These are phyloP conservation scores for Formica exsecta DNA, from an alignment of 1,140 invertebrate genomes.

Conservation along the genomic window DNA sequence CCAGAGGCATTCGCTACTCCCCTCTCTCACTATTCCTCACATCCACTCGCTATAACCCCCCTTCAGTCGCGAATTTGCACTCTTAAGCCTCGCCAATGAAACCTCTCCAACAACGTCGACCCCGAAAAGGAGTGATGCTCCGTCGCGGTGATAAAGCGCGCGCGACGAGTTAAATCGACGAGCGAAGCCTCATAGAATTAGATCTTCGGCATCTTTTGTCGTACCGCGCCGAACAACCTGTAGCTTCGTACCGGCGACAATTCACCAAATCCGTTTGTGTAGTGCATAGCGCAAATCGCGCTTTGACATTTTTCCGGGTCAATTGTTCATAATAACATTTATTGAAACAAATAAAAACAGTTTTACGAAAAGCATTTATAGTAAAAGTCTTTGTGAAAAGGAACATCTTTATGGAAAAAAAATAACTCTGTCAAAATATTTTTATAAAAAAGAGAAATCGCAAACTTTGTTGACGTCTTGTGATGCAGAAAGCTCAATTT, in stretches of 20 bases:
- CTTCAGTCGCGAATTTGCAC: constrained; percentile 58
- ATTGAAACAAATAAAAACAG: constrained; percentile 19
- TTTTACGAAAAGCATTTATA: constrained; percentile 16
- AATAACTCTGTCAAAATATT: not conserved
- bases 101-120: not conserved
- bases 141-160: constrained; percentile 44
- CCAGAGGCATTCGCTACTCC: constrained; percentile 19
- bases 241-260: constrained; percentile 61
- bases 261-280: constrained; percentile 47
- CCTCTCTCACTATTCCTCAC: not conserved
- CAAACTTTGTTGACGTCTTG: not conserved
- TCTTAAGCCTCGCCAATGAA: constrained; percentile 45
- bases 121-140: not conserved
- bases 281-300: constrained; percentile 15
- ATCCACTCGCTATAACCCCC: constrained; percentile 1
- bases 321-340: constrained; percentile 22
- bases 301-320: constrained; percentile 42
- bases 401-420: constrained; percentile 18
- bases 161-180: constrained; percentile 40
- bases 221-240: constrained; percentile 59
- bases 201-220: constrained; percentile 26
- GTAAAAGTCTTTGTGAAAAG: not conserved
- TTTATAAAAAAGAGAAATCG: constrained; percentile 1
- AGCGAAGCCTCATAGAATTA: constrained; percentile 34
- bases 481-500: constrained; percentile 8